phyloP scores from a whole-genome alignment of 1,140 invertebrate genomes.

The Drosophila jambulina region DNA sequence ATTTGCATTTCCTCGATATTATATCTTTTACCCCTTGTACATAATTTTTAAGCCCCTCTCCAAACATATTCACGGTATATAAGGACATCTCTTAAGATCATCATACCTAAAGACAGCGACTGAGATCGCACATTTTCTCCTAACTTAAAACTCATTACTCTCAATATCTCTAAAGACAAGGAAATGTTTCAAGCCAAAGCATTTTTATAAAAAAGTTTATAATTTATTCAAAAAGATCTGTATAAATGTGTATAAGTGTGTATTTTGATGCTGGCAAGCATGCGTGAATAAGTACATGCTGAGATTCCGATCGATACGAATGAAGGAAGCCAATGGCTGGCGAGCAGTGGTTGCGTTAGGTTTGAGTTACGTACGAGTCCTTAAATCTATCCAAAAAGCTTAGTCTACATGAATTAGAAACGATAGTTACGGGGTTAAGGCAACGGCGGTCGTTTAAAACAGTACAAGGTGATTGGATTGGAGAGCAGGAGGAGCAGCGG shows the following conservation, averaged over 20 bases:
- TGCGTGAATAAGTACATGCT: constrained; percentile 72
- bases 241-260: constrained; percentile 34
- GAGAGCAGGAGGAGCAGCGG: not conserved
- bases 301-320: constrained; percentile 69
- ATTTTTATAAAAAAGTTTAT: constrained; percentile 28
- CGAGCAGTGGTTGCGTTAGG: constrained; percentile 62
- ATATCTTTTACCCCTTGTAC: too few species aligned
- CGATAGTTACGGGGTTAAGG: constrained; percentile 52
- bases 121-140: not conserved
- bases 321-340: constrained; percentile 53
- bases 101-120: not conserved
- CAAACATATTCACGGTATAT: not conserved
- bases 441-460: constrained; percentile 49
- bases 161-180: not conserved
- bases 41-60: not conserved
- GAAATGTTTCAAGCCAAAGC: not conserved
- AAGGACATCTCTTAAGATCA: not conserved
- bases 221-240: constrained; percentile 38
- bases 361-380: constrained; percentile 31
- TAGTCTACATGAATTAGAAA: constrained; percentile 34
- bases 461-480: constrained; percentile 13
- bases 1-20: too few species aligned
- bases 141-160: not conserved
- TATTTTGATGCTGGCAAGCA: constrained; percentile 42
- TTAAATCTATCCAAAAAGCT: constrained; percentile 66